Evolutionary conservation across 2,113 vertebrate species (phyloP), one percentile per base, ranked within the genome.

Genomic region (Dryoscopus gambensis): DNA sequence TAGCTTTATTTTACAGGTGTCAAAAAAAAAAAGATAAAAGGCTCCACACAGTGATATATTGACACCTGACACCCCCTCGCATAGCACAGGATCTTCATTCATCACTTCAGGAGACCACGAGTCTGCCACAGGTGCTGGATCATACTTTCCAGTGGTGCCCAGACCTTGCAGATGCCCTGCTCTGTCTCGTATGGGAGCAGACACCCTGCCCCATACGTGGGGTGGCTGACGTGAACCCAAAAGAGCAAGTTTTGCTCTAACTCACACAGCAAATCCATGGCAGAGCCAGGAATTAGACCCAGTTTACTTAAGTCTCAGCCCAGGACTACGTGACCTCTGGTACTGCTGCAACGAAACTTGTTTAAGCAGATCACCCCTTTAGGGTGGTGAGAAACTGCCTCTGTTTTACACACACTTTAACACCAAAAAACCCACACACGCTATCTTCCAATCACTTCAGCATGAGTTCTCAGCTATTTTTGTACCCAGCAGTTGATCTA

Each of bases 381-480:
- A 19, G 25, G 11, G 49, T 64, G 63, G 49, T 84, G 80, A 49
- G 80, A 95, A 92, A 68, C 15, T 1, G n/a, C 37, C 39, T 39
- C n/a, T 33, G 22, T 76, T 87, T n/a, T 18, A 49, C 22, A 62
- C 25, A 33, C 9, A 11, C 39, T 85, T 57, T 57, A 70, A 50
- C n/a, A 74, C 18, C 2, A 9, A 57, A 73, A 56, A 6, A 4
- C 7, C 28, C 47, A 30, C 37, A 30, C 37, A 9, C 10, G 59
- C 52, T 93, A 35, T 78, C 71, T 94, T 59, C 71, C 59, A 59
- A 50, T 77, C 80, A 40, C n/a, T 79, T 37, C 86, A 55, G 62
- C 22, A 23, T 11, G 81, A 84, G 35, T 90, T 76, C 49, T 95
- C 73, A 90, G 79, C 85, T 96, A 59, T 88, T 92, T 97, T 63